These are phyloP conservation scores for Andrena hattorfiana DNA, from an alignment of 2,888 invertebrate genomes.

Conservation along the genomic window DNA sequence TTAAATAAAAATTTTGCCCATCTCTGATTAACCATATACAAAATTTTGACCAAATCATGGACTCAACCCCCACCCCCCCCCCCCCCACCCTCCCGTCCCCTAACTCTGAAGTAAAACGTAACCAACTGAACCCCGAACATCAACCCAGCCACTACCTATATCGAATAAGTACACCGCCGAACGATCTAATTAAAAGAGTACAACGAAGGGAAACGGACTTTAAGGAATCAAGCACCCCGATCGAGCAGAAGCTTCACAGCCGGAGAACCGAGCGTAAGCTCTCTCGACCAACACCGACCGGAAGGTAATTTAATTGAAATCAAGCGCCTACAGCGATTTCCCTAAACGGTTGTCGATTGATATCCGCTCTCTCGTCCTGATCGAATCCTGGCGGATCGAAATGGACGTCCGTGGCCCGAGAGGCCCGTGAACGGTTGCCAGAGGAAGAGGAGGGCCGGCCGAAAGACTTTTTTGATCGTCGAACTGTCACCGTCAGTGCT, in stretches of 20 bases:
- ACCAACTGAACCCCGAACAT: no score
- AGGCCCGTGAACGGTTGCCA: neutral
- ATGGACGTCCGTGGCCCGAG: constrained; percentile 9
- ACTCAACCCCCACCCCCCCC: no score
- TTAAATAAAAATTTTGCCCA: no score
- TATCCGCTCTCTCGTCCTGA: constrained; percentile 48
- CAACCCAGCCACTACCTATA: no score
- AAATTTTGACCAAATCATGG: no score
- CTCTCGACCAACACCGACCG: constrained; percentile 54
- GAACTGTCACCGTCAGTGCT: constrained; percentile 50
- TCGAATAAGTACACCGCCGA: no score
- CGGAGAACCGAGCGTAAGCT: constrained; percentile 1
- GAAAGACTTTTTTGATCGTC: constrained; percentile 38
- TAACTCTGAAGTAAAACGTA: no score
- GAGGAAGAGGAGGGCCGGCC: neutral
- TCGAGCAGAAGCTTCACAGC: neutral
- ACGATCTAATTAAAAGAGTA: neutral
- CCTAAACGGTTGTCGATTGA: constrained; percentile 76
- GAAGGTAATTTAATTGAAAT: constrained; percentile 77
- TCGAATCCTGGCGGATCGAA: constrained; percentile 31
- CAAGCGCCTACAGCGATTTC: constrained; percentile 75
- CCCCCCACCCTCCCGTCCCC: no score
- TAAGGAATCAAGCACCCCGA: neutral
- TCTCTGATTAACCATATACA: no score
- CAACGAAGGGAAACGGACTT: neutral